A percentile compares a stretch with the other conserved stretches of the same genome.
These are phyloP conservation scores for Cepaea hortensis DNA, from an alignment of 2,888 invertebrate species.

Conservation along the genomic window DNA sequence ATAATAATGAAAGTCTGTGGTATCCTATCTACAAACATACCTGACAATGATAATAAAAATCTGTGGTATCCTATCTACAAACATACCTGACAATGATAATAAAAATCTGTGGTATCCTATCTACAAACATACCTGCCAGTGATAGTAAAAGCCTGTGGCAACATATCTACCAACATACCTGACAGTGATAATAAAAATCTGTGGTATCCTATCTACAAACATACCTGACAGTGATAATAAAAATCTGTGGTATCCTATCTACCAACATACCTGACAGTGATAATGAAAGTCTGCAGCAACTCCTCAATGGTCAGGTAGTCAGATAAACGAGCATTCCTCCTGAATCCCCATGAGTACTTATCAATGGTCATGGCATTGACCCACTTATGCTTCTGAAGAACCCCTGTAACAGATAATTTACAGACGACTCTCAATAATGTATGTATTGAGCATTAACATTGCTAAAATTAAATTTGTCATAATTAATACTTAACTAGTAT, in stretches of 20 bases:
- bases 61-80: no score
- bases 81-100: no score
- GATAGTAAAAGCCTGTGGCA: no score
- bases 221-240: no score
- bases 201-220: not conserved
- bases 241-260: no score
- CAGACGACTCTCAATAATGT: no score
- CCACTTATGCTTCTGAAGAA: constrained; percentile 86
- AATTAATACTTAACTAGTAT: not conserved
- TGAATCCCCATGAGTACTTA: constrained; percentile 81
- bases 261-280: constrained; percentile 73
- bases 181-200: not conserved
- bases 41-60: no score
- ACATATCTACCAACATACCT: not conserved
- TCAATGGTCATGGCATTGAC: constrained; percentile 96
- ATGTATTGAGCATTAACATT: not conserved
- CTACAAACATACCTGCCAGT: no score
- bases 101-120: not conserved
- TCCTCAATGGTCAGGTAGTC: constrained; percentile 77
- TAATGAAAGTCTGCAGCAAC: constrained; percentile 77
- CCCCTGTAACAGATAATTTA: constrained; percentile 54
- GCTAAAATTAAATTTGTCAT: not conserved
- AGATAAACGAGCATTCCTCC: constrained; percentile 71
- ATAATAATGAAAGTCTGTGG: no score
- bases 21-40: no score